These are phyloP conservation scores for Platycercus adscitus DNA, from an alignment of 2,113 vertebrate genomes.

Conservation along the genomic window DNA sequence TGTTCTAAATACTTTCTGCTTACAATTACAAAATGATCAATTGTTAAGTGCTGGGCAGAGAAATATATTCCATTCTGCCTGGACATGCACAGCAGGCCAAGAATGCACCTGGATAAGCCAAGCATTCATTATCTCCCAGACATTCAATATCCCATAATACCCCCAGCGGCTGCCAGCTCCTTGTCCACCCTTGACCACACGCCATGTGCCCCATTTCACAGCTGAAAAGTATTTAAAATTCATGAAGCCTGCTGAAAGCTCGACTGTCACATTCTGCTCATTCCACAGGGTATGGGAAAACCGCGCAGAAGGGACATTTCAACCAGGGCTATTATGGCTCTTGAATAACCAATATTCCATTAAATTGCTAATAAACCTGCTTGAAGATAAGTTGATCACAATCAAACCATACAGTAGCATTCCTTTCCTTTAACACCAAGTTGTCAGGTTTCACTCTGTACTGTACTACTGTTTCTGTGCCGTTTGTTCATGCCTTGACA, in stretches of 20 bases:
- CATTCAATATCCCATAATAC: constrained; percentile 83
- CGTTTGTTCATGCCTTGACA: constrained; percentile 73
- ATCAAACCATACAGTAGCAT: constrained; percentile 80
- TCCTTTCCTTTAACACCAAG: constrained; percentile 76
- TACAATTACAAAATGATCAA: constrained; percentile 71
- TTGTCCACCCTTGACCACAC: constrained; percentile 73
- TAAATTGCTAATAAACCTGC: constrained; percentile 89
- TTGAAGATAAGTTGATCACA: constrained; percentile 85
- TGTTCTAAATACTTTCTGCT: constrained; percentile 66
- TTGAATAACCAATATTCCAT: constrained; percentile 89
- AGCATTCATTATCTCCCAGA: constrained; percentile 86
- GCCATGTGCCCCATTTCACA: constrained; percentile 85
- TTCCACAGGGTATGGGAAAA: constrained; percentile 89
- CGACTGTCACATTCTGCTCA: constrained; percentile 87
- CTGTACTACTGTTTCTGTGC: constrained; percentile 72
- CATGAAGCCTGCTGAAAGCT: constrained; percentile 88
- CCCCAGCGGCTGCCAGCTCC: constrained; percentile 77
- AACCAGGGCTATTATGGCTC: constrained; percentile 81
- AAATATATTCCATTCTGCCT: constrained; percentile 73
- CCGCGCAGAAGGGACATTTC: constrained; percentile 80
- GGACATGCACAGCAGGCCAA: constrained; percentile 74
- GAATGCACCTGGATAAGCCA: constrained; percentile 83
- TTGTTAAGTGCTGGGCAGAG: constrained; percentile 70
- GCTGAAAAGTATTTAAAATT: constrained; percentile 94
- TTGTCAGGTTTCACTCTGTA: constrained; percentile 73